These are phyloP conservation scores for Lasius fuliginosus DNA, from an alignment of 2,888 invertebrate genomes.

Conservation along the genomic window DNA sequence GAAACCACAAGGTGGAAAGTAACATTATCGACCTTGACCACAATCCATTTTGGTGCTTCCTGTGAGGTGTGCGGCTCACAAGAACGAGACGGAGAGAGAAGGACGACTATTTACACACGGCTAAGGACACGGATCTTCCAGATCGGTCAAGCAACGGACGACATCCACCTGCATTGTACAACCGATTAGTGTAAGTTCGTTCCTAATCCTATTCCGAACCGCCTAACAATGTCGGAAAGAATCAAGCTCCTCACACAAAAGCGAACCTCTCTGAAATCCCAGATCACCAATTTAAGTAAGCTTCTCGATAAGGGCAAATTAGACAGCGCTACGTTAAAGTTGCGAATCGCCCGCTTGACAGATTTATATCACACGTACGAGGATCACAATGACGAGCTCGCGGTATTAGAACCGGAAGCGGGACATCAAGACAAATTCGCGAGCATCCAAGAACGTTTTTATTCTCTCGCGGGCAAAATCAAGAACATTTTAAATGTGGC, in stretches of 20 bases:
- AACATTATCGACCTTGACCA: too few relatives aligned
- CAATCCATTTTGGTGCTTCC: too few relatives aligned
- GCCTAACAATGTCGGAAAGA: neutral
- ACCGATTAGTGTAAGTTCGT: too few relatives aligned
- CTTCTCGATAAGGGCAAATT: neutral
- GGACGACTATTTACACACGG: too few relatives aligned
- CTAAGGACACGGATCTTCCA: too few relatives aligned
- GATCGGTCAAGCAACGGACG: too few relatives aligned
- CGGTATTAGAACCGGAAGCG: neutral
- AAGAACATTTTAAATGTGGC: neutral
- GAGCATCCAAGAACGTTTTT: conserved; percentile 14
- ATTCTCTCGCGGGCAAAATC: neutral
- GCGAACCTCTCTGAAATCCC: conserved; percentile 2
- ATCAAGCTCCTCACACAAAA: conserved; percentile 27
- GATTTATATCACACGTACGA: conserved; percentile 3
- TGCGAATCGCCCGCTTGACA: neutral
- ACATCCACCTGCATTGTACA: too few relatives aligned
- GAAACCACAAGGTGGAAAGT: too few relatives aligned
- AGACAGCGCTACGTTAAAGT: neutral
- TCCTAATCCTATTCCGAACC: neutral
- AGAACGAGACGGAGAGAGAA: too few relatives aligned
- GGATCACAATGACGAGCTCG: conserved; percentile 10
- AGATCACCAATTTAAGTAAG: conserved; percentile 4
- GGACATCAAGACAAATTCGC: neutral
- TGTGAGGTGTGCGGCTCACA: too few relatives aligned